Percentiles rank a stretch among this genome's conserved stretches.
These are phyloP conservation scores for Chionomys nivalis DNA, from an alignment of 2,113 vertebrate genomes.

Conservation along the genomic window DNA sequence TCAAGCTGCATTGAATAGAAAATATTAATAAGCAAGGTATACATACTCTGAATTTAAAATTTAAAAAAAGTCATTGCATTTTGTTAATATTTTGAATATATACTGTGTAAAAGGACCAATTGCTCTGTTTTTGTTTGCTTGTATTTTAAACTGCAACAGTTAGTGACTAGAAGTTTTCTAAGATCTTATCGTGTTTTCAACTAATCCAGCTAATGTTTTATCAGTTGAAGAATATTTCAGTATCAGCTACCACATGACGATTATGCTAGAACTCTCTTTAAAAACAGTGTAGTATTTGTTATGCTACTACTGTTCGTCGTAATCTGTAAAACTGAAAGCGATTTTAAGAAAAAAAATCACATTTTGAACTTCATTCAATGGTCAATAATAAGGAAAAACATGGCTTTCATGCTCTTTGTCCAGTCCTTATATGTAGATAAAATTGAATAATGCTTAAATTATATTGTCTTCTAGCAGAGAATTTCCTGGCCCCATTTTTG, in stretches of 20 bases:
- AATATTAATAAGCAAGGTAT: not conserved
- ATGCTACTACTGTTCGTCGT: not conserved
- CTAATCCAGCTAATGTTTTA: not conserved
- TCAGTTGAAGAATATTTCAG: not conserved
- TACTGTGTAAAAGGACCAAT: not conserved
- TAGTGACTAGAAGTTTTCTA: not conserved
- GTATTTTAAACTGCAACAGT: not conserved
- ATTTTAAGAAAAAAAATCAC: fast-evolving
- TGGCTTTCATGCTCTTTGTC: not conserved
- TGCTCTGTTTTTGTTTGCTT: not conserved
- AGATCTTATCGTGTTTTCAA: not conserved
- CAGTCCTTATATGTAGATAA: not conserved
- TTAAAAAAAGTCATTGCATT: not conserved
- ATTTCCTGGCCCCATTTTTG: fast-evolving
- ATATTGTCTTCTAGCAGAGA: not conserved
- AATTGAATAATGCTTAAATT: not conserved
- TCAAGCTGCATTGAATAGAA: not conserved
- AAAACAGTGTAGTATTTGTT: not conserved
- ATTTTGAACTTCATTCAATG: not conserved
- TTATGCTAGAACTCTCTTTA: fast-evolving
- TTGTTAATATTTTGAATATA: not conserved
- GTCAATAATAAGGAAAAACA: not conserved
- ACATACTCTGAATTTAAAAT: not conserved
- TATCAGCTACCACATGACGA: not conserved
- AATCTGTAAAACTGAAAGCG: not conserved